Conservation (phyloP, 2,888 invertebrate genomes). For the Itoplectis maculator region DNA sequence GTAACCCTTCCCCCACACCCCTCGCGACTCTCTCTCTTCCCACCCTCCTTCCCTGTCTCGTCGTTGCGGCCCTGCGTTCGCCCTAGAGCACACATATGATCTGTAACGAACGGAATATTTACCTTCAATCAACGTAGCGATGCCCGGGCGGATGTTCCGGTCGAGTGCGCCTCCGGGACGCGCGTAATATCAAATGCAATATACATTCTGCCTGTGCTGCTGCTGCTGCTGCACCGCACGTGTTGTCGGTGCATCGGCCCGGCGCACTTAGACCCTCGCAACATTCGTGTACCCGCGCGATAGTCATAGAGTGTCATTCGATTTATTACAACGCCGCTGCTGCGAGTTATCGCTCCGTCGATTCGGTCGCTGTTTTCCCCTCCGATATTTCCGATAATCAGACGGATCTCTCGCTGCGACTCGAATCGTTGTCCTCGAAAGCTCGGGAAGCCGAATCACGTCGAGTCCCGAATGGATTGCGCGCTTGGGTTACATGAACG, state of each 20-base stretch:
- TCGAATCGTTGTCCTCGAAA: no score
- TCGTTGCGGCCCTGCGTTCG: neutral
- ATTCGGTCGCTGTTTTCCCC: neutral
- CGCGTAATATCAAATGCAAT: constrained; percentile 35
- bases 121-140: constrained; percentile 56
- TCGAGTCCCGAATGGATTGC: neutral
- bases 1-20: neutral
- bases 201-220: neutral
- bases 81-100: constrained; percentile 23
- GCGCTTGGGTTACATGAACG: no score
- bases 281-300: neutral
- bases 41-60: neutral
- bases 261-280: neutral
- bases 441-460: neutral
- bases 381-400: neutral
- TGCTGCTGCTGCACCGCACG: neutral
- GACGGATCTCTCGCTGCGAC: no score
- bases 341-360: neutral
- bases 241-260: constrained; percentile 3
- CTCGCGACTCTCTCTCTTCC: neutral
- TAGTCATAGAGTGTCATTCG: neutral
- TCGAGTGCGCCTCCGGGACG: constrained; percentile 30
- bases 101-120: constrained; percentile 51
- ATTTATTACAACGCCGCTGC: neutral
- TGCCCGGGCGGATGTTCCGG: constrained; percentile 20